Conservation (phyloP, 1,140 invertebrate genomes). For the Phymastichus coffea region DNA sequence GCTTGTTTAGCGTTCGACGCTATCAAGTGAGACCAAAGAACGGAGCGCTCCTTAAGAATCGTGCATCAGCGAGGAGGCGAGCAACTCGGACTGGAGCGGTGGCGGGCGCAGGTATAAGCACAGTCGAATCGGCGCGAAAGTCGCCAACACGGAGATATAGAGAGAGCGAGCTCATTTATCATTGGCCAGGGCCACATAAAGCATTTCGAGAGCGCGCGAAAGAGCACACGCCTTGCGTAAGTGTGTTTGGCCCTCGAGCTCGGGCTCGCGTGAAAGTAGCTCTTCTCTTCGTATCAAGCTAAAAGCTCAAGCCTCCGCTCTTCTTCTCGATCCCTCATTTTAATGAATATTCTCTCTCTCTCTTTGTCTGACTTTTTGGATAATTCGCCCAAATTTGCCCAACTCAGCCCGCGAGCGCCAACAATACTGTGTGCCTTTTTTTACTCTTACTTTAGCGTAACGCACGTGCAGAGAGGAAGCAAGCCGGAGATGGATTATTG, state of each 20-base stretch:
- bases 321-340: conserved; percentile 14
- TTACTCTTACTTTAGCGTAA: no score
- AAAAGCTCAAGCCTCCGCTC: conserved; percentile 9
- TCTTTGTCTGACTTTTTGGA: neutral
- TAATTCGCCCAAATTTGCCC: no score
- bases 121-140: neutral
- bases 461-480: no score
- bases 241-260: conserved; percentile 7
- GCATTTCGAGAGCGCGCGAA: no score
- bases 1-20: no score
- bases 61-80: no score
- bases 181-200: neutral
- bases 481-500: conserved; percentile 18
- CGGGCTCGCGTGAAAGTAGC: conserved; percentile 10
- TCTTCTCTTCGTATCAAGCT: neutral
- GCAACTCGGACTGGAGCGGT: no score
- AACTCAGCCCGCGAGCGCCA: no score
- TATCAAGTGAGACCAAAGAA: no score
- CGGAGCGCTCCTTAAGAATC: no score
- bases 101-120: neutral
- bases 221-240: neutral
- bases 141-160: no score
- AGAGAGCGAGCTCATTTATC: conserved; percentile 18
- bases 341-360: conserved; percentile 15
- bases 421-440: no score